Percentiles rank a stretch among this genome's conserved stretches.
Evolutionary conservation across 2,113 vertebrate species (phyloP).

Genomic region (Argyrosomus japonicus): DNA sequence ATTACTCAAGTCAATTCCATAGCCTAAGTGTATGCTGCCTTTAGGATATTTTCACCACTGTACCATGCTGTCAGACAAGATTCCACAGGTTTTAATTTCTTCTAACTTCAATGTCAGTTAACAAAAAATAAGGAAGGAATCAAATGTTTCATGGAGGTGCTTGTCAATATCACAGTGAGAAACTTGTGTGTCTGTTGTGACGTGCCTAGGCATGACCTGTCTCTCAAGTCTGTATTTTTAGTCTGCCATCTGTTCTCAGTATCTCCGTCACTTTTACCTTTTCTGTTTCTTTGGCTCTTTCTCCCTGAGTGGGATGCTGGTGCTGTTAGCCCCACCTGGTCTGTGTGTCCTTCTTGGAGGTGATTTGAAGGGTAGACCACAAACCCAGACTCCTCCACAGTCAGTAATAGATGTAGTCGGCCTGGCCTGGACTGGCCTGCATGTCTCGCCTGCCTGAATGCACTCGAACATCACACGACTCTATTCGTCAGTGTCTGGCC

Average conservation of each 20-base stretch:
- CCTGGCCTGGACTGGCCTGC: slow-evolving; percentile 1
- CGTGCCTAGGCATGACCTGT: no score
- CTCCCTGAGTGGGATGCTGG: not conserved
- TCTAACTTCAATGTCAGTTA: not conserved
- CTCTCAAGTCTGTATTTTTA: not conserved
- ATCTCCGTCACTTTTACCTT: not conserved
- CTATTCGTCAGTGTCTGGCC: slow-evolving; percentile 5
- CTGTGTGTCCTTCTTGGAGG: slow-evolving; percentile 34
- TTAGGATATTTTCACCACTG: no score
- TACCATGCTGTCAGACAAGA: not conserved
- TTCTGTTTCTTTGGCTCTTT: not conserved
- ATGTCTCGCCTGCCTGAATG: slow-evolving; percentile 23
- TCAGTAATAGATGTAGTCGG: slow-evolving; percentile 32
- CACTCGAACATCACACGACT: slow-evolving; percentile 28
- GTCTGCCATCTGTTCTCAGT: not conserved
- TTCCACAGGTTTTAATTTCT: not conserved
- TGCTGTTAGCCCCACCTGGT: not conserved
- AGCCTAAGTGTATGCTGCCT: no score
- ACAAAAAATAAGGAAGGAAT: not conserved
- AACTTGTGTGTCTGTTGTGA: not conserved
- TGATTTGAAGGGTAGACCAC: slow-evolving; percentile 40
- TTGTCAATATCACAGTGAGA: not conserved
- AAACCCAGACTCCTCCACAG: slow-evolving; percentile 4
- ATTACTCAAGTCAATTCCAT: no score
- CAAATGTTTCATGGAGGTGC: not conserved